phyloP scores from a whole-genome alignment of 2,113 vertebrate species.

The Rhinichthys klamathensis region DNA sequence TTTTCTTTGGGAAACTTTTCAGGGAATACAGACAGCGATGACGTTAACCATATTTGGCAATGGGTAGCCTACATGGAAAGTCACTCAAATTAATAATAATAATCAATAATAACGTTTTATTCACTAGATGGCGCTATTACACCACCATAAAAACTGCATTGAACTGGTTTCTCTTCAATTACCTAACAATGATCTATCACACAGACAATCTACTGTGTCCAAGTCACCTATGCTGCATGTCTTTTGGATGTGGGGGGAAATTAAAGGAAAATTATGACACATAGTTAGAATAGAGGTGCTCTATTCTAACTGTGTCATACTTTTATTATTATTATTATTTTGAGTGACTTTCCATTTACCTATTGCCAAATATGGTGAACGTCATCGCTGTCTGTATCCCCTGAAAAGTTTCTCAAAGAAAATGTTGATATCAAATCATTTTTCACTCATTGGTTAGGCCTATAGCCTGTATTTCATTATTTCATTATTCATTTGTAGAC shows the following conservation, averaged over 20 bases:
- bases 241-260: neutral
- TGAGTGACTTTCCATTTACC: neutral
- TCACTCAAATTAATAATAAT: neutral
- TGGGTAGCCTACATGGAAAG: neutral
- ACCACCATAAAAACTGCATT: neutral
- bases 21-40: neutral
- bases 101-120: neutral
- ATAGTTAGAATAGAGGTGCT: neutral
- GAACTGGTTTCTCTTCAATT: neutral
- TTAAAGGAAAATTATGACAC: too few species aligned
- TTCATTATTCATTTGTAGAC: too few species aligned
- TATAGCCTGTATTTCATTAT: too few species aligned
- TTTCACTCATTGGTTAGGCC: too few species aligned
- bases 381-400: neutral
- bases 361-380: neutral
- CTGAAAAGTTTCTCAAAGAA: neutral
- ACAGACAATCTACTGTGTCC: neutral
- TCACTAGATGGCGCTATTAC: neutral
- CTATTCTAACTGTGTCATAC: too few species aligned
- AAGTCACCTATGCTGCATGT: neutral
- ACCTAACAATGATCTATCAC: neutral
- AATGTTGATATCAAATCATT: neutral
- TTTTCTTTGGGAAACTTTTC: neutral
- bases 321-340: neutral
- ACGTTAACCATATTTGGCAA: neutral